phyloP scores from a whole-genome alignment of 2,113 vertebrate genomes.

The Hipposideros armiger region DNA sequence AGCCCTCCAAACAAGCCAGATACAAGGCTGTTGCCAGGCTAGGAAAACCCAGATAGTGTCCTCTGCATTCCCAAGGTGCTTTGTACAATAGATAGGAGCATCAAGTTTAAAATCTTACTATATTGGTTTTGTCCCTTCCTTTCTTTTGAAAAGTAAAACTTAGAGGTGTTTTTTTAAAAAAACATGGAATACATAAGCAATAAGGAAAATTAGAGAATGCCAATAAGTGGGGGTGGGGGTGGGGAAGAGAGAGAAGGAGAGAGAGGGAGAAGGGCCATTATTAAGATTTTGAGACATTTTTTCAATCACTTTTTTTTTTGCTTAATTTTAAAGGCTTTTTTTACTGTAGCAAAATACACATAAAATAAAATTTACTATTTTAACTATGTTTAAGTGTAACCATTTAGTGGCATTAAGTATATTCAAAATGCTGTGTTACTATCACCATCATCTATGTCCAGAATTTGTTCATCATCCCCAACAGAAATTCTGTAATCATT shows the following conservation, averaged over 20 bases:
- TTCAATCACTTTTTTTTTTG: background rate
- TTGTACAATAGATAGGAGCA: background rate
- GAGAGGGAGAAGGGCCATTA: background rate
- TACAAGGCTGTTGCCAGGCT: background rate
- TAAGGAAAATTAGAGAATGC: background rate
- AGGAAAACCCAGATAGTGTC: background rate
- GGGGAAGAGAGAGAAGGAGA: background rate
- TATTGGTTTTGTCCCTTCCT: background rate
- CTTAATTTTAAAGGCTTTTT: background rate
- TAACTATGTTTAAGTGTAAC: background rate
- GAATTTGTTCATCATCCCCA: background rate
- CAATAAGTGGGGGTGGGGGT: background rate
- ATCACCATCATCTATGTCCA: background rate
- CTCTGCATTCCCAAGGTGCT: background rate
- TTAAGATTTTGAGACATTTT: background rate
- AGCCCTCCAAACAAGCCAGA: background rate
- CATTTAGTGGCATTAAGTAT: background rate
- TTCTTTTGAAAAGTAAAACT: slow-evolving; percentile 11
- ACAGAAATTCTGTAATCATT: background rate
- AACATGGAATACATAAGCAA: background rate
- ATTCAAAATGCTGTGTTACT: background rate
- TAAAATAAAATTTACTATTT: background rate
- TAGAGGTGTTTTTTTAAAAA: background rate
- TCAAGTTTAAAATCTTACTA: background rate
- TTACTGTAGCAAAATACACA: background rate